Base-by-base conservation (phyloP, 2,888 invertebrate genomes). In the Trissoscelio sp. region DNA sequence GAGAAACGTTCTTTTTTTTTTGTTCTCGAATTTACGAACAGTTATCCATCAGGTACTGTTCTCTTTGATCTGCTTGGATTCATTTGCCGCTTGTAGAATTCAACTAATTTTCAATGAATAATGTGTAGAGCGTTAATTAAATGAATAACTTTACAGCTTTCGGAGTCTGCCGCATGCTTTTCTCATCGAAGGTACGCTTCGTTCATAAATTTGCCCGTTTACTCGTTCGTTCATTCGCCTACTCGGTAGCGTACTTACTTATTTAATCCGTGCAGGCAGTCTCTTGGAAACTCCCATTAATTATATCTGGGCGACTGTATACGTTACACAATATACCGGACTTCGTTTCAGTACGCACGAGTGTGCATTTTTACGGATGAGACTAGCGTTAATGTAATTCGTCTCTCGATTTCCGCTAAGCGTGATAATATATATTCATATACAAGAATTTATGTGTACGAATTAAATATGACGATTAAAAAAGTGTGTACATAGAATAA, bases 81-180 rank as follows among this genome's bases (percentile, higher is more conserved):
- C 80, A 57, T 51, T 64, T 62, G 48, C 12, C 58, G 62, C 53
- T 81, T 42, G 72, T 73, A 72, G 74, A 67, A 53, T 79, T 42
- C 75, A 60, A 74, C 67, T 57, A 62, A 73, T 77, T 70, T 81
- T 83, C 81, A 83, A 81, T 84, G 81, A 84, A 83, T 83, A 84
- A 80, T 77, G 81, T 31, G 69, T 51, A 69, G 72, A 77, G 81
- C 81, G 75, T 83, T 83, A 84, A 84, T 84, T 83, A 84, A 84
- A 84, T 84, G 81, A 84, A 84, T 80, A 84, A 84, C 81, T 82
- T 66, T 72, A 69, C 77, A 24, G 24, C 6, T 42, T 79, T 75
- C 64, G 60, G 75, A 75, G 67, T 72, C 53, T 73, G 78, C 78
- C 66, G 60, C 75, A 70, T 73, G 73, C 79, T 79, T 80, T 82